A percentile compares a stretch with the other conserved stretches of the same genome.
Conservation (phyloP, 2,113 vertebrate species). For the Mixornis gularis region DNA sequence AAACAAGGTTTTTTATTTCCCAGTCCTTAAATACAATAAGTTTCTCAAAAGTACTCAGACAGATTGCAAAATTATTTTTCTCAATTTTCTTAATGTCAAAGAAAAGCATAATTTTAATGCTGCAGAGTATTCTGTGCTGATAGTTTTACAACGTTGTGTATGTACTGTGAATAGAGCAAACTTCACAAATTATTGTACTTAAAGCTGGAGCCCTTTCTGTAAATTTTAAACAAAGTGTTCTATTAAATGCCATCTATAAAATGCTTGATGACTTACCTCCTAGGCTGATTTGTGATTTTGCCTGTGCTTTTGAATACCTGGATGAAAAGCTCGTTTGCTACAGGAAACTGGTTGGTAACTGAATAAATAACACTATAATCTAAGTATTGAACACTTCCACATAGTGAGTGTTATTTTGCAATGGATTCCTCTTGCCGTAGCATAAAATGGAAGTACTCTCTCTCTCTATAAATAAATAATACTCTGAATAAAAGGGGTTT, state of each 20-base stretch:
- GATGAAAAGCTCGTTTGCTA: neutral
- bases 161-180: neutral
- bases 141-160: neutral
- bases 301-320: neutral
- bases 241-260: constrained; percentile 21
- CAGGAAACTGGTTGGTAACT: neutral
- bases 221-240: constrained; percentile 1
- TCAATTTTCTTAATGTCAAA: neutral
- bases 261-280: neutral
- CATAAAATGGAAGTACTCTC: neutral
- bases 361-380: neutral
- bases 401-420: neutral
- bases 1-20: neutral
- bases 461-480: neutral
- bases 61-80: neutral
- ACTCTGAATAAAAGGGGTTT: neutral
- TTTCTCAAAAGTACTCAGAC: neutral
- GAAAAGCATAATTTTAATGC: neutral
- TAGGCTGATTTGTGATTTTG: constrained; percentile 1
- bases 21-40: neutral
- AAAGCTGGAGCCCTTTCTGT: neutral
- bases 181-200: neutral
- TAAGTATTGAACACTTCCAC: neutral
- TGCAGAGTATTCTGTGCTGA: neutral
- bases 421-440: neutral